Evolutionary conservation across 1,140 invertebrate species (phyloP), one percentile per base, ranked within the genome.

Genomic region (Microplitis mediator): DNA sequence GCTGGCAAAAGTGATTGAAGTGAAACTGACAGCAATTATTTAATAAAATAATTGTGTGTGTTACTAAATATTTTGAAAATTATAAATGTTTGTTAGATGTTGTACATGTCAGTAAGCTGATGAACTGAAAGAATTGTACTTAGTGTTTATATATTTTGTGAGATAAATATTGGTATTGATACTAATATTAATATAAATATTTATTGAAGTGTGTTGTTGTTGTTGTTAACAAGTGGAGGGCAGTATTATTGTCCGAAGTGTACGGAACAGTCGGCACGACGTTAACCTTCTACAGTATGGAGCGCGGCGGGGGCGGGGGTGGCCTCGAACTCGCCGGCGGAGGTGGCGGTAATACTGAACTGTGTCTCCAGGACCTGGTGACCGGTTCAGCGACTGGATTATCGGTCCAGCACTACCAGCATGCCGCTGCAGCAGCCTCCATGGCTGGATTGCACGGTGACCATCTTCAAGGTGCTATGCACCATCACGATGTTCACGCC

Each of bases 301-400:
- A 87, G 78, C 84, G 83, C 71, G 85, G 83, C 80, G 82, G 81
- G 78, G 82, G 80, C 81, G 85, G 88, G 83, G 80, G 87, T 78
- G 82, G 85, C 88, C 71, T 87, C 88, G 78, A 86, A 86, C 81
- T 88, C 80, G 80, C 85, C 84, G 86, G 87, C 82, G 83, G 88
- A 82, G 90, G 90, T 87, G 82, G 88, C 88, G 87, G 89, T 89
- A 90, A 88, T 88, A 78, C 35, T 89, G 91, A 84, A 54, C 86
- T 94, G 13, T 93, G 92, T 77, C 90, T 94, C 39, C 92, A 93
- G 81, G 92, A 94, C 84, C 87, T 94, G 76, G 91, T 92, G 34
- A 89, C 87, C 6, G 86, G 83, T 45, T 87, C 82, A 63, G 76
- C 80, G 34, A 76, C 77, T 73, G 83, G 80, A 31, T 74, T 85